These are phyloP conservation scores for Eueides isabella DNA, from an alignment of 1,140 invertebrate species.

Conservation along the genomic window DNA sequence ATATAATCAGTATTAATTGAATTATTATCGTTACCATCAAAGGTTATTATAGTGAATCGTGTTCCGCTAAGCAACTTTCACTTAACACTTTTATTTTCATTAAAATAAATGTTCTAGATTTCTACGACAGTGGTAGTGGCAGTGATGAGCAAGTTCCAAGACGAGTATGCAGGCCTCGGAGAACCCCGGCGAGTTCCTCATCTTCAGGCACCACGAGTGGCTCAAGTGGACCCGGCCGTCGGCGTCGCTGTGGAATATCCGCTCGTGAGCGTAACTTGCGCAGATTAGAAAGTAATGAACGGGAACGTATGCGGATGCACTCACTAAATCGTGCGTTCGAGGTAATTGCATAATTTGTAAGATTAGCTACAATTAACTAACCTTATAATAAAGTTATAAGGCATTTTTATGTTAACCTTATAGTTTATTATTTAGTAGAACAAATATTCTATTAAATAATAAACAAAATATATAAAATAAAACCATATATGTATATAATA, in stretches of 20 bases:
- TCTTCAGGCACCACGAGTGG: slow-evolving; percentile 52
- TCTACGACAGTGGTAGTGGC: slow-evolving; percentile 69
- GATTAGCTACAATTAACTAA: slow-evolving; percentile 18
- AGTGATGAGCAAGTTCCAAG: slow-evolving; percentile 63
- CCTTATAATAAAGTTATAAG: not conserved
- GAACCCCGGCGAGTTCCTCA: slow-evolving; percentile 55
- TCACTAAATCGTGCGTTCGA: slow-evolving; percentile 96
- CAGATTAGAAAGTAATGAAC: slow-evolving; percentile 94
- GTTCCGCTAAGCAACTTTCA: slow-evolving; percentile 28
- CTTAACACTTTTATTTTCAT: slow-evolving; percentile 20
- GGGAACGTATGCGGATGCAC: slow-evolving; percentile 96
- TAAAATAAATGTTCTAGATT: slow-evolving; percentile 54
- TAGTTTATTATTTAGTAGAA: no score
- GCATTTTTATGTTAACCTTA: not conserved
- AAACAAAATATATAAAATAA: no score
- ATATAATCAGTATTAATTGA: not conserved
- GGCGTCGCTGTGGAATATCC: slow-evolving; percentile 84
- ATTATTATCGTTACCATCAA: not conserved
- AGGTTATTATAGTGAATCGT: not conserved
- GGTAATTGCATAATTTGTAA: slow-evolving; percentile 76
- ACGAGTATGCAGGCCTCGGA: slow-evolving; percentile 53
- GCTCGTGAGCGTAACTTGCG: slow-evolving; percentile 92
- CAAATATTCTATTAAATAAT: no score
- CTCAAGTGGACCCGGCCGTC: slow-evolving; percentile 55
- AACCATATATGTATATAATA: no score